Evolutionary conservation across 2,888 invertebrate genomes (phyloP).

Genomic region (Ectemnius cavifrons): DNA sequence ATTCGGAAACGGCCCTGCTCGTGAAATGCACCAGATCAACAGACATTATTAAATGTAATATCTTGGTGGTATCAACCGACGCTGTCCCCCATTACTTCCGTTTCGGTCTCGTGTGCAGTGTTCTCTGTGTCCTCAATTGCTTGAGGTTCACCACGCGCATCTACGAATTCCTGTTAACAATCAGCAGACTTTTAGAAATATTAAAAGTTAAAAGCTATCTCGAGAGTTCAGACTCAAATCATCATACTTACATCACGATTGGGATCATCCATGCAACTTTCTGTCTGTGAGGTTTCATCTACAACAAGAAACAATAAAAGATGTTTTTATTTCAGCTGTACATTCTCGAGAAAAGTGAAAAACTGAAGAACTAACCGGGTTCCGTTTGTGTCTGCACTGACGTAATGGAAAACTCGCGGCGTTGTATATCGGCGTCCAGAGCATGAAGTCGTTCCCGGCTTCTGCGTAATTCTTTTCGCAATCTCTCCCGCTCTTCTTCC

Average conservation of each 20-base stretch:
- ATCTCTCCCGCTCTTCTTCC: slow-evolving; percentile 86
- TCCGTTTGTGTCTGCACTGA: slow-evolving; percentile 67
- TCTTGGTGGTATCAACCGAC: slow-evolving; percentile 69
- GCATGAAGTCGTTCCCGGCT: slow-evolving; percentile 86
- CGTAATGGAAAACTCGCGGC: slow-evolving; percentile 63
- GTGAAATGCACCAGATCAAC: slow-evolving; percentile 68
- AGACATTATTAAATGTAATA: slow-evolving; percentile 44
- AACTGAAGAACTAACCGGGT: slow-evolving; percentile 58
- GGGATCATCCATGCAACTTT: slow-evolving; percentile 51
- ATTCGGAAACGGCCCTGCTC: slow-evolving; percentile 54
- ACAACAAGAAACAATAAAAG: slow-evolving; percentile 9
- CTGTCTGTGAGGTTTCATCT: slow-evolving; percentile 52
- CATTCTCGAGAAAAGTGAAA: slow-evolving; percentile 23
- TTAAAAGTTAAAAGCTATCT: no score
- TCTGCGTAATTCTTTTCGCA: slow-evolving; percentile 86
- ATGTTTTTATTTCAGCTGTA: neutral
- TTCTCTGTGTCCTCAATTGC: slow-evolving; percentile 58
- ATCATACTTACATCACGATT: slow-evolving; percentile 62
- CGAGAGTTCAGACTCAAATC: neutral
- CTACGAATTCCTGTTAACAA: slow-evolving; percentile 74
- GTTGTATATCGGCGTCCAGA: slow-evolving; percentile 75
- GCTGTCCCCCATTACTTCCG: slow-evolving; percentile 74
- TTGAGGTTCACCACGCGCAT: slow-evolving; percentile 72
- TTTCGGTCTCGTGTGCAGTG: slow-evolving; percentile 63
- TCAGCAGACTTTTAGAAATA: slow-evolving; percentile 7